Evolutionary conservation across 2,888 invertebrate genomes (phyloP).

Genomic region (Yponomeuta cagnagella): DNA sequence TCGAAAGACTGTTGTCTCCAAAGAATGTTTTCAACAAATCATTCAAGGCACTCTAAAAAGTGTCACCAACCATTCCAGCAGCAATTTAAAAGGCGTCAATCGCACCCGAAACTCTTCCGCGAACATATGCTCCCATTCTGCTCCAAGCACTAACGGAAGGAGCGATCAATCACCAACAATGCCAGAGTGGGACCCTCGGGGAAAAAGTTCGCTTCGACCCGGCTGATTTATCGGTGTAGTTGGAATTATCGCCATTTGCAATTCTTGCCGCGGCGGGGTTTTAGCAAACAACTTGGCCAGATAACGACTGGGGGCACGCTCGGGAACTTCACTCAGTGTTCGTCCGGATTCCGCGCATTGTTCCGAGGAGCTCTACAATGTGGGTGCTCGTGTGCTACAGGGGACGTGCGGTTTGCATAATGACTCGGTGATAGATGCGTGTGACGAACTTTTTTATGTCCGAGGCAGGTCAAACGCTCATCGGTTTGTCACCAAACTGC

Average conservation of each 20-base stretch:
- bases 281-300: conserved; percentile 53
- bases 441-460: too few species aligned
- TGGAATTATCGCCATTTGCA: conserved; percentile 75
- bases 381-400: neutral
- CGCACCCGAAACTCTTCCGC: conserved; percentile 29
- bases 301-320: conserved; percentile 46
- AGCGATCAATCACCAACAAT: conserved; percentile 68
- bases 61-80: neutral
- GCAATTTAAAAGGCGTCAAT: conserved; percentile 18
- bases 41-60: neutral
- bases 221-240: conserved; percentile 71
- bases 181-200: conserved; percentile 52
- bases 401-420: neutral
- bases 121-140: conserved; percentile 55
- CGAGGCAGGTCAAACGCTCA: too few species aligned
- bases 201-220: conserved; percentile 63
- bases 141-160: conserved; percentile 23
- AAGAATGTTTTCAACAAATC: too few species aligned
- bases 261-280: conserved; percentile 60
- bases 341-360: conserved; percentile 10
- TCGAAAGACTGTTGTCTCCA: too few species aligned
- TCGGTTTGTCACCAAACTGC: too few species aligned
- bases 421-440: too few species aligned
- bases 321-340: conserved; percentile 17
- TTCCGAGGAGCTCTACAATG: neutral